Base-by-base conservation (phyloP, 1,140 invertebrate species). In the Anoplophora glabripennis region DNA sequence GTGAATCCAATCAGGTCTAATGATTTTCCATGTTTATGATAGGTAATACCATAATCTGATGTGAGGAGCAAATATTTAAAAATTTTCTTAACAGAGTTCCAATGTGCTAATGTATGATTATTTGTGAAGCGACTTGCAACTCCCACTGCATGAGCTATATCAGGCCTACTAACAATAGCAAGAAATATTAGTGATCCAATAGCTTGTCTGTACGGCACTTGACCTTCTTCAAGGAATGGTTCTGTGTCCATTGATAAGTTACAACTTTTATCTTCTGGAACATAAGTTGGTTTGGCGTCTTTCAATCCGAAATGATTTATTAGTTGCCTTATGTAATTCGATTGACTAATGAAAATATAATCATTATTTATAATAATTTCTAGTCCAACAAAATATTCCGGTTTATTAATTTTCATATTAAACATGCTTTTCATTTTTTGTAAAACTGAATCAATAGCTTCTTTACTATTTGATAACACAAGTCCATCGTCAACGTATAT, bases 401-500 rank as follows among this genome's bases (percentile, higher is more conserved):
- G 15, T 45, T 21, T 10, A 17, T 5, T 45, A 11, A 17, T 17
- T 7, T n/a, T 45, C n/a, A 45, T 45, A 15, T 45, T 28, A 28
- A 41, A 28, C 33, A 12, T 49, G 18, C 11, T 12, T 40, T 12
- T 40, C 42, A 45, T 14, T 14, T 45, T n/a, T 7, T 45, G 14
- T 4, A 14, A 18, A 11, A 45, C 10, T 17, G 10, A 8, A 33
- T 49, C 15, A n/a, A 49, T n/a, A 3, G n/a, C 15, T 33, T 28
- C 15, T 33, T 28, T 15, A 49, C 12, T 34, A 33, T 34, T 15
- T 33, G 11, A 12, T 1, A 49, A 17, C 1, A 73, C 4, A 10
- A 70, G 58, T 18, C 71, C 68, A 40, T 71, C 72, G 2, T 70
- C 70, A 3, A 49, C 47, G 12, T 45, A 17, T n/a, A 56, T 71